A percentile compares a stretch with the other conserved stretches of the same genome.
phyloP scores from a whole-genome alignment of 2,797 vertebrate genomes.

The Miichthys miiuy region DNA sequence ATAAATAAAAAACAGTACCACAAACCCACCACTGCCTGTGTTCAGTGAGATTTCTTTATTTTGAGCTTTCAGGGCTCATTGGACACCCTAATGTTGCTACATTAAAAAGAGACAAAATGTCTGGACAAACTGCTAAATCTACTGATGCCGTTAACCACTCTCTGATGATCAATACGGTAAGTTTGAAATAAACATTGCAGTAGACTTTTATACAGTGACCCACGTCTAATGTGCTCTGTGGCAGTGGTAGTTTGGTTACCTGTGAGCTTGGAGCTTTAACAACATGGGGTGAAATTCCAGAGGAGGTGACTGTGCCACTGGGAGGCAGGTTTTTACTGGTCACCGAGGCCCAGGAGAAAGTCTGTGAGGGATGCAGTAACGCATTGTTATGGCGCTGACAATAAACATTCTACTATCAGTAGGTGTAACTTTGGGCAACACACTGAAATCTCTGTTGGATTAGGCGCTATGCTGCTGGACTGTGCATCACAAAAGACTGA shows the following conservation, averaged over 20 bases:
- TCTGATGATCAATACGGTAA: not conserved
- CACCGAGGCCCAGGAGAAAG: conserved; percentile 99
- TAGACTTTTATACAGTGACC: not conserved
- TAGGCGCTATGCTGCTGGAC: not conserved
- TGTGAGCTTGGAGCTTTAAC: conserved; percentile 97
- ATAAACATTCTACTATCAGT: not conserved
- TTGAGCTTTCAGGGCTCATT: not conserved
- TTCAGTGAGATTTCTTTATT: not conserved
- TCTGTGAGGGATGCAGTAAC: conserved; percentile 89
- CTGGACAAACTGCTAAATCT: not conserved
- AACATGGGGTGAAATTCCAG: conserved; percentile 96
- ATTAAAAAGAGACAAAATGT: no score
- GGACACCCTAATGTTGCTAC: no score
- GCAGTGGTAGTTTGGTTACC: conserved; percentile 87
- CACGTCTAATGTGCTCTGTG: not conserved
- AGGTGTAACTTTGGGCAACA: not conserved
- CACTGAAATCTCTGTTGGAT: not conserved
- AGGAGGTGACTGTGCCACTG: conserved; percentile 93
- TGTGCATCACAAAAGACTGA: not conserved
- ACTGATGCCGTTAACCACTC: conserved; percentile 1
- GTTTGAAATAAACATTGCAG: not conserved
- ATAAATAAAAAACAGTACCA: not conserved
- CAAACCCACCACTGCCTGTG: not conserved
- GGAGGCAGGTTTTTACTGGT: conserved; percentile 99
- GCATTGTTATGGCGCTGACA: conserved; percentile 57